Conservation (phyloP, 2,113 vertebrate species). For the Thunnus thynnus region DNA sequence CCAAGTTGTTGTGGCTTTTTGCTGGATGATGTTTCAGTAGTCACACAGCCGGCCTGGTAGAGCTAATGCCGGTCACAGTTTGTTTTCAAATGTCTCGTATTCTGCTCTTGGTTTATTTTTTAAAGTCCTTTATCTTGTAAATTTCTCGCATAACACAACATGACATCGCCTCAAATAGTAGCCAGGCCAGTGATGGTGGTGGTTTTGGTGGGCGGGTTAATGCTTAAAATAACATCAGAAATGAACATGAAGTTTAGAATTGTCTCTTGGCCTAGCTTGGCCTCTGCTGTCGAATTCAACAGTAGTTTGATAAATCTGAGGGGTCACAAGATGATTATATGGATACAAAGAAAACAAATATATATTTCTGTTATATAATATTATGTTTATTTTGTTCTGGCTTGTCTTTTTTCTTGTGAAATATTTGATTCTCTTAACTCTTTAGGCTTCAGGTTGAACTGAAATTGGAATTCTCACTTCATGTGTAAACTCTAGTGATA, state of each 20-base stretch:
- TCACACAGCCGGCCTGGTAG: slow-evolving; percentile 15
- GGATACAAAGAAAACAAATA: no score
- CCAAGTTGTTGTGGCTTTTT: slow-evolving; percentile 39
- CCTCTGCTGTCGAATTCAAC: background rate
- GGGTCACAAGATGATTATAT: no score
- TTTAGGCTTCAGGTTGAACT: no score
- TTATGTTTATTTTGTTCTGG: no score
- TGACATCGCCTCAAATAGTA: slow-evolving; percentile 10
- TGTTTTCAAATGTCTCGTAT: slow-evolving; percentile 46
- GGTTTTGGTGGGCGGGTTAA: background rate
- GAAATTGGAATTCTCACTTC: no score
- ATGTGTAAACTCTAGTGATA: no score
- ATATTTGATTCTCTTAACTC: no score
- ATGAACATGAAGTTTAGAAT: background rate
- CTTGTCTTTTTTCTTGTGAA: no score
- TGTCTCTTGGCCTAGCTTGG: background rate
- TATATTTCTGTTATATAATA: no score
- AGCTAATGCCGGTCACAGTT: slow-evolving; percentile 12
- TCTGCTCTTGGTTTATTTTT: slow-evolving; percentile 43
- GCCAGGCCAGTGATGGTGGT: background rate
- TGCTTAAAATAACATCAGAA: slow-evolving; percentile 12
- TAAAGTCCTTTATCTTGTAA: slow-evolving; percentile 22
- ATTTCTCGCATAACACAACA: slow-evolving; percentile 18
- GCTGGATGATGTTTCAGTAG: slow-evolving; percentile 28
- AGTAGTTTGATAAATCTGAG: background rate